phyloP scores from a whole-genome alignment of 2,113 vertebrate species.

The Castor canadensis region DNA sequence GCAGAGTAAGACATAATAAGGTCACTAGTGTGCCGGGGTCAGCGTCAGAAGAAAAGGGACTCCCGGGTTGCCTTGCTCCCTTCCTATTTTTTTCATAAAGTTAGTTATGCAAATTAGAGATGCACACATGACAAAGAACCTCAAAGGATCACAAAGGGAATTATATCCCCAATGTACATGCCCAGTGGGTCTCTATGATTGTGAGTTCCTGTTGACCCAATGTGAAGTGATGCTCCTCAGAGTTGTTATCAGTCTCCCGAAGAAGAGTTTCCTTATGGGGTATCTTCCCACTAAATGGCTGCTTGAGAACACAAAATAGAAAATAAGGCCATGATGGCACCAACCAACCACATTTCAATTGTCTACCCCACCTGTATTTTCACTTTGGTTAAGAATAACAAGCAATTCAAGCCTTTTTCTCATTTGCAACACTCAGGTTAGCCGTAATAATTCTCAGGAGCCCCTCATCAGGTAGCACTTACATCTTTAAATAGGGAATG shows the following conservation, averaged over 20 bases:
- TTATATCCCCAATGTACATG: not conserved
- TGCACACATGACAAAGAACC: not conserved
- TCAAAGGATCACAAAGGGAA: not conserved
- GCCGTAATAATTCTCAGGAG: not conserved
- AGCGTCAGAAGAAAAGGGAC: too few species aligned
- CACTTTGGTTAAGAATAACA: not conserved
- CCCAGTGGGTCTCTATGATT: not conserved
- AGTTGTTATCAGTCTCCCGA: not conserved
- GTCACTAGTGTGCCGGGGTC: too few species aligned
- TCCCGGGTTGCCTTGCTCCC: not conserved
- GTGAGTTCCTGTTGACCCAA: not conserved
- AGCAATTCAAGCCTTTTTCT: not conserved
- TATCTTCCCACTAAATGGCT: not conserved
- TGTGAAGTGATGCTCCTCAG: fast-evolving
- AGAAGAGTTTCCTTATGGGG: not conserved
- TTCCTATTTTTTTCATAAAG: not conserved
- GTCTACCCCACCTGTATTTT: not conserved
- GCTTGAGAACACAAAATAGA: not conserved
- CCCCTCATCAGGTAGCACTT: not conserved
- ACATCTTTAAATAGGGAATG: not conserved
- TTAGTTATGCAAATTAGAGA: not conserved
- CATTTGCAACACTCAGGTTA: not conserved
- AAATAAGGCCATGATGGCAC: not conserved
- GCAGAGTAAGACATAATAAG: not conserved
- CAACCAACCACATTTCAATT: not conserved